A percentile compares a stretch with the other conserved stretches of the same genome.
These are phyloP conservation scores for Hemaris fuciformis DNA, from an alignment of 2,888 invertebrate species.

Conservation along the genomic window DNA sequence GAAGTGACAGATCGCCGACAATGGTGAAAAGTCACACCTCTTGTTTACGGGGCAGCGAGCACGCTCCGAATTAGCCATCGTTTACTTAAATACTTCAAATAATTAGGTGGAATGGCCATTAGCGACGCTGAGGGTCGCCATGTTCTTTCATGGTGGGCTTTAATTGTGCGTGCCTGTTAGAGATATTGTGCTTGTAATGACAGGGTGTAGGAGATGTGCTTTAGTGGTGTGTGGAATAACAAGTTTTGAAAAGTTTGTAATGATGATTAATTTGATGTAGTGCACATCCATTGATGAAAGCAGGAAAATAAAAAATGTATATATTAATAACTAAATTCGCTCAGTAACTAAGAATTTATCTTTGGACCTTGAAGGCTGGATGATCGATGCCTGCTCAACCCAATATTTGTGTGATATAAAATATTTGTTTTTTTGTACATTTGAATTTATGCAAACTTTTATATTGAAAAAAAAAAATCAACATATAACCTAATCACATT, in stretches of 20 bases:
- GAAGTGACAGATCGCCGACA: slow-evolving; percentile 79
- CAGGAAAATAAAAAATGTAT: too few relatives aligned
- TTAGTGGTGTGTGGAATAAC: neutral
- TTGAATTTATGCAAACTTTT: too few relatives aligned
- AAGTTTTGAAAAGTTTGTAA: neutral
- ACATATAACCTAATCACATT: too few relatives aligned
- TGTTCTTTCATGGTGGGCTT: slow-evolving; percentile 60
- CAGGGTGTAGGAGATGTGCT: neutral
- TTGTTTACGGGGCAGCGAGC: slow-evolving; percentile 72
- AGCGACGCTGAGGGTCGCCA: slow-evolving; percentile 63
- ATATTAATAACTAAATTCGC: too few relatives aligned
- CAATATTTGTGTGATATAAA: too few relatives aligned
- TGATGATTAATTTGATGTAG: too few relatives aligned
- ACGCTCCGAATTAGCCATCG: slow-evolving; percentile 75
- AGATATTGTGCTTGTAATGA: slow-evolving; percentile 23
- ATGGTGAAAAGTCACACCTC: slow-evolving; percentile 80
- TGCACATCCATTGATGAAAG: too few relatives aligned
- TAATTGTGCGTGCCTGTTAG: slow-evolving; percentile 61
- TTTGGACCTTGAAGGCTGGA: too few relatives aligned
- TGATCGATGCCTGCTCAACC: too few relatives aligned
- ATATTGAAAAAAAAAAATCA: too few relatives aligned
- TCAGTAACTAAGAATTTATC: too few relatives aligned
- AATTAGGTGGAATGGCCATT: slow-evolving; percentile 75
- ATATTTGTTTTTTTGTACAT: too few relatives aligned
- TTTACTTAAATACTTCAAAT: slow-evolving; percentile 81